Evolutionary conservation across 2,113 vertebrate genomes (phyloP).

Genomic region (Mesocricetus auratus): DNA sequence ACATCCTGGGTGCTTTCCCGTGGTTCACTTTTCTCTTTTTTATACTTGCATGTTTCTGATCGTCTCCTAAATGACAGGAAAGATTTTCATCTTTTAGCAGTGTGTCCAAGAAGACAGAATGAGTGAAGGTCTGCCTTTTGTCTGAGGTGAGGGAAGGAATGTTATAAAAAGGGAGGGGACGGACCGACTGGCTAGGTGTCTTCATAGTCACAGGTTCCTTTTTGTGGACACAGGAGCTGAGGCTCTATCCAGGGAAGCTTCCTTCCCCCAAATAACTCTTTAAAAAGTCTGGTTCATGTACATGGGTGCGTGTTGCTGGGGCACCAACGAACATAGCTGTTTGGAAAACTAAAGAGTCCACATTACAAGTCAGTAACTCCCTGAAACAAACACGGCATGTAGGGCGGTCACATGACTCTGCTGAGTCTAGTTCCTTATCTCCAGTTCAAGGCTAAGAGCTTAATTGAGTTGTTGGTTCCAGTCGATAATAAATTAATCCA

Average conservation of each 20-base stretch:
- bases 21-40: background rate
- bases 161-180: background rate
- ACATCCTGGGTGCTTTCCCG: background rate
- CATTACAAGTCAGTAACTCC: background rate
- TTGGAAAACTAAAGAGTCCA: background rate
- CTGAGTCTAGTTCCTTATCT: background rate
- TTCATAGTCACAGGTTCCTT: background rate
- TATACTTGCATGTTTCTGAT: background rate
- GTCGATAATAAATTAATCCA: background rate
- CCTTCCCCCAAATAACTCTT: background rate
- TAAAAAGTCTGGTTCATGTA: background rate
- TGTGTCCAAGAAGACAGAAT: background rate
- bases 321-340: background rate
- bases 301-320: background rate
- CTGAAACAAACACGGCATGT: background rate
- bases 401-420: background rate
- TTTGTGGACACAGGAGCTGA: too few relatives aligned
- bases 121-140: background rate
- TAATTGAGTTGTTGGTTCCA: background rate
- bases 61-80: background rate
- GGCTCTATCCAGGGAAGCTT: background rate
- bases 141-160: background rate
- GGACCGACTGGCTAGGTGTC: too few relatives aligned
- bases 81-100: background rate
- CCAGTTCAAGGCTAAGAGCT: background rate